These are phyloP conservation scores for Smittia sp. DNA, from an alignment of 2,888 invertebrate species.

Conservation along the genomic window DNA sequence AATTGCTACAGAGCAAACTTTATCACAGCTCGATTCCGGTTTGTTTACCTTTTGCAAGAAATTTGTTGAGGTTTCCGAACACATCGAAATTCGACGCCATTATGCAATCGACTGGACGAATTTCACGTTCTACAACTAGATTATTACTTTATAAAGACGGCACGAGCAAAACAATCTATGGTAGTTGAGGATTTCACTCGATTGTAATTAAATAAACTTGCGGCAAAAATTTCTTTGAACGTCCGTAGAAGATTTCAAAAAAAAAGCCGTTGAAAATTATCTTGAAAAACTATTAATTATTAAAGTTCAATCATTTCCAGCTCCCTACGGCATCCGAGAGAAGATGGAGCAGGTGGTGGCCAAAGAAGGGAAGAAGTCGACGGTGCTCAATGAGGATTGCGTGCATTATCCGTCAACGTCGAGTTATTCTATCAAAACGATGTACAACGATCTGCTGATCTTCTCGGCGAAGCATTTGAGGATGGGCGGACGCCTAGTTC, in stretches of 20 bases:
- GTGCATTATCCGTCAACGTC: slow-evolving; percentile 82
- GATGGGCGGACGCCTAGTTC: slow-evolving; percentile 79
- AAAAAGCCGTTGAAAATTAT: neutral
- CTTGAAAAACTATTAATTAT: neutral
- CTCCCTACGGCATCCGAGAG: slow-evolving; percentile 97
- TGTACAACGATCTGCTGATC: slow-evolving; percentile 79
- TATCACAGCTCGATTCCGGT: neutral
- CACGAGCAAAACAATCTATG: too few relatives aligned
- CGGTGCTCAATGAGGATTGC: slow-evolving; percentile 60
- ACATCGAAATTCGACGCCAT: neutral
- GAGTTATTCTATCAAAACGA: slow-evolving; percentile 76
- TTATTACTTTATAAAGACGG: too few relatives aligned
- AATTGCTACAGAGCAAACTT: too few relatives aligned
- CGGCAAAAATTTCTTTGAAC: too few relatives aligned
- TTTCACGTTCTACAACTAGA: too few relatives aligned
- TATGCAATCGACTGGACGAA: too few relatives aligned
- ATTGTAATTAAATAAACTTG: too few relatives aligned
- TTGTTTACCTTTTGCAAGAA: slow-evolving; percentile 24
- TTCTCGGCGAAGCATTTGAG: slow-evolving; percentile 77
- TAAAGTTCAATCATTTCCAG: slow-evolving; percentile 54
- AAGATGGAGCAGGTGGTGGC: slow-evolving; percentile 73
- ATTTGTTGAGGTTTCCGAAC: slow-evolving; percentile 20
- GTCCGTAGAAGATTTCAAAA: slow-evolving; percentile 21
- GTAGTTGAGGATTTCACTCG: too few relatives aligned
- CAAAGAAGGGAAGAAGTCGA: slow-evolving; percentile 49